Evolutionary conservation across 2,888 invertebrate genomes (phyloP), one percentile per base, ranked within the genome.

Genomic region (Thymelicus lineola): DNA sequence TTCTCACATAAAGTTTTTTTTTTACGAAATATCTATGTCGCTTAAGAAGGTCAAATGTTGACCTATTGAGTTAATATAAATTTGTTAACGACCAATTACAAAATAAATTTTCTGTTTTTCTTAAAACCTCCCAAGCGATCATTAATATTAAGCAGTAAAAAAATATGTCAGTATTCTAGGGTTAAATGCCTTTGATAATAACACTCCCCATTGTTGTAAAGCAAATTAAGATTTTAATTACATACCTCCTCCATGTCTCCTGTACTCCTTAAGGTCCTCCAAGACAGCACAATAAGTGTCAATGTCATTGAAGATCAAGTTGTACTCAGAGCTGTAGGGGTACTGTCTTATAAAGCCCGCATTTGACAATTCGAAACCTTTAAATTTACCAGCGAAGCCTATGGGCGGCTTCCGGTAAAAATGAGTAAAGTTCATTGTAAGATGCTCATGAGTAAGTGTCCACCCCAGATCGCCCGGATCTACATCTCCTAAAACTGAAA

Each of bases 371-470:
- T 86, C 83, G 64, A 96, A 94, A 0, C 74, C 73, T 0, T 74
- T 63, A 72, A 88, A 87, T 50, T 80, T 80, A 14, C 91, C 84
- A 0, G 93, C 85, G 5, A 96, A 84, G 55, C 93, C 91, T 10
- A 83, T 71, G 0, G 96, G 95, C 0, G 96, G 95, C 14, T 93
- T 81, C 9, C 90, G 87, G 81, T 95, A 95, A 84, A 96, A 96
- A 72, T 95, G 90, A 17, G 94, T 88, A 83, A 96, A 96, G 77
- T 96, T 94, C 83, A 97, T 89, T 0, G 95, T 93, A 53, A 97
- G 84, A 85, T 97, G 97, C 79, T 97, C 97, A 79, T 97, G 97
- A 0, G 97, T 96, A 6, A 97, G 88, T 0, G 96, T 96, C 14
- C 94, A 88, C 0, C 97, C 97, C 36, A 97, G 87, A 0, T 89